Evolutionary conservation across 2,797 vertebrate genomes (phyloP), one percentile per base, ranked within the genome.

Genomic region (Crocidura indochinensis): DNA sequence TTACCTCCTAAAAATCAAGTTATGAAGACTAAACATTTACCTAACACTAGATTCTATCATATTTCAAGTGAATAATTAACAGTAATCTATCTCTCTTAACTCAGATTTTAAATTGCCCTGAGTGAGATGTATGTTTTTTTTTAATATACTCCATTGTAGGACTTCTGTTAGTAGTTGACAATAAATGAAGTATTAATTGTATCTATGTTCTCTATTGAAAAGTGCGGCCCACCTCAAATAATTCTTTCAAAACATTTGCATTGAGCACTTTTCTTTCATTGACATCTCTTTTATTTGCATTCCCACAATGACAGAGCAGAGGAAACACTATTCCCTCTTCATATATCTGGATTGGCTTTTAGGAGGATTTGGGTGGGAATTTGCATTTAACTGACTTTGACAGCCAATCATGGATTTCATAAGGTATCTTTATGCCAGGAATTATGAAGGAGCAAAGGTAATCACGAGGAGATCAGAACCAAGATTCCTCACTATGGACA

Each of bases 11-110:
- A 24, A 71, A 90, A 77, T 77, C 12, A 10, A 77, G 22, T 69
- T 60, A 15, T 71, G n/a, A 10, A 4, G n/a, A 62, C 69, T 51
- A 64, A 49, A 64, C 11, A 24, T 38, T 51, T 69, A 20, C n/a
- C 6, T 51, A 64, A 38, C 11, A 64, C 17, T 38, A 78, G 11
- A 60, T 51, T 51, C 49, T 78, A 29, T 72, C 64, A 44, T 64
- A 60, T 91, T 84, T 64, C 38, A 84, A 60, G n/a, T 71, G 12
- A 71, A 71, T 29, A 71, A 78, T 47, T 27, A 64, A 62, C 29
- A 78, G 12, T 31, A 69, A 76, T 47, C 44, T 53, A 31, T 72
- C 8, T 31, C 8, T 77, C 68, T 71, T 62, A 84, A 76, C n/a
- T 51, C 17, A 38, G 80, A 22, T 38, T 81, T 22, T 71, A 62